phyloP scores from a whole-genome alignment of 2,888 invertebrate species.

The Nasonovia ribisnigri region DNA sequence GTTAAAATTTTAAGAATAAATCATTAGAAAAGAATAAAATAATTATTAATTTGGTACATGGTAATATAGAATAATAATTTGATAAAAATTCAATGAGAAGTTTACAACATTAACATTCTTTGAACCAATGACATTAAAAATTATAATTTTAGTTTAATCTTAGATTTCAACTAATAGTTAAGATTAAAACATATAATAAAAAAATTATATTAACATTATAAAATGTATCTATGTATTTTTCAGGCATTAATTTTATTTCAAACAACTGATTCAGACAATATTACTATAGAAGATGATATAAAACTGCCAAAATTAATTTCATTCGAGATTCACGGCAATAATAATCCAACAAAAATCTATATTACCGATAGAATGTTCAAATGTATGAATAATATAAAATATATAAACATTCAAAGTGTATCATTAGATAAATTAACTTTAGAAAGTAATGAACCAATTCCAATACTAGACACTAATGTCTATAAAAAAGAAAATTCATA shows the following conservation, averaged over 20 bases:
- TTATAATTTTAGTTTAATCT: background rate
- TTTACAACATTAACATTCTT: background rate
- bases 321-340: conserved; percentile 65
- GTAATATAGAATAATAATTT: background rate
- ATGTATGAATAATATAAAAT: conserved; percentile 39
- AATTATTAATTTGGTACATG: background rate
- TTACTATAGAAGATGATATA: conserved; percentile 61
- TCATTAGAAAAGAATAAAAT: background rate
- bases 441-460: conserved; percentile 48
- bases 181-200: background rate
- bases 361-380: conserved; percentile 54
- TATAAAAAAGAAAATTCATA: conserved; percentile 54
- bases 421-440: conserved; percentile 50
- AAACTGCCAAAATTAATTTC: conserved; percentile 57
- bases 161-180: background rate
- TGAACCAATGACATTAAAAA: background rate
- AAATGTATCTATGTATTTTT: conserved; percentile 65
- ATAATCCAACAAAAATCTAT: conserved; percentile 19
- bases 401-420: conserved; percentile 50
- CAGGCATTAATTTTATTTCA: conserved; percentile 75
- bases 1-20: background rate
- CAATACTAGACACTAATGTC: conserved; percentile 1
- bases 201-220: background rate
- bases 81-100: background rate
- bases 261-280: conserved; percentile 71